Base-by-base conservation (phyloP, 2,888 invertebrate genomes). In the Lasioglossum vierecki region DNA sequence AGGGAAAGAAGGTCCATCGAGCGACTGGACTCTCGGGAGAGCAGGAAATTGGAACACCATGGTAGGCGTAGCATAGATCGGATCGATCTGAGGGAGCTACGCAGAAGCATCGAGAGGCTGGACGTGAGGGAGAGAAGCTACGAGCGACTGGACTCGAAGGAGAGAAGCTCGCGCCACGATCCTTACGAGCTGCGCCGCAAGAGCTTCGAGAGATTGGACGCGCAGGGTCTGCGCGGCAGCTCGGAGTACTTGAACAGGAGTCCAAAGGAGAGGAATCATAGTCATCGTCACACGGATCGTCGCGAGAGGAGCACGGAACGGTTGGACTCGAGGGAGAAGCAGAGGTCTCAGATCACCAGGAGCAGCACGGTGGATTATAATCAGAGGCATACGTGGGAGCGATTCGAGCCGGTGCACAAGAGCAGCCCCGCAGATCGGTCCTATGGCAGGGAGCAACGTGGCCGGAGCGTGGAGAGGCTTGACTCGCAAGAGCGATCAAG, bases 381-480 rank as follows among this genome's bases (percentile, higher is more conserved):
- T 73, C 92, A 93, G 41, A 91, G 93, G 60, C 94, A 94, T 76
- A 93, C 93, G 1, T 88, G 92, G n/a, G 94, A 95, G 80, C 89
- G 93, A 0, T 91, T 93, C 46, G 93, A 93, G 75, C 93, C 93
- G 0, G 93, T 91, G 0, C 91, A 89, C 73, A 91, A 87, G 44
- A 93, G 93, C 79, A 93, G 93, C 78, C 93, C 93, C 0, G 89
- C 91, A 26, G 93, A 93, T 66, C 89, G 91, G 6, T 41, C 91
- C 63, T 90, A 82, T 79, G 90, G 82, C 3, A 88, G 86, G 78
- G 88, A 77, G 77, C 91, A 76, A 2, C 91, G 92, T 2, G 93
- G 94, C 0, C 94, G 93, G 79, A 94, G 94, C 87, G 91, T 91
- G 4, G 95, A 95, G 39, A 90, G 92, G 15, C 83, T 94, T 15